Evolutionary conservation across 1,140 invertebrate genomes (phyloP).

Genomic region (Drosophila ohnishii): DNA sequence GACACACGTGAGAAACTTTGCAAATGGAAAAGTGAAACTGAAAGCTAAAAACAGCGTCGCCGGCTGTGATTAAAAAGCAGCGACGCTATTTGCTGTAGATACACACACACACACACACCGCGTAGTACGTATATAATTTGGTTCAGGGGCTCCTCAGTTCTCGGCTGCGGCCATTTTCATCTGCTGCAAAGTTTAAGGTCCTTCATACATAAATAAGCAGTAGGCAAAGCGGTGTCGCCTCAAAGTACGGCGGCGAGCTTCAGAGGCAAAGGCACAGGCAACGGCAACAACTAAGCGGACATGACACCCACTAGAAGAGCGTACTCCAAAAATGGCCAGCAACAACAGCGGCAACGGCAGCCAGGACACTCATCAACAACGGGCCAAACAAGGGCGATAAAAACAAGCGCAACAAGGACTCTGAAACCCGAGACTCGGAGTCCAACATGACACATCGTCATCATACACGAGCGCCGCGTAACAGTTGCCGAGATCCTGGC

Average conservation of each 20-base stretch:
- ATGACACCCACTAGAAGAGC: constrained; percentile 75
- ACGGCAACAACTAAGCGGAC: constrained; percentile 69
- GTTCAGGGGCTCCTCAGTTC: constrained; percentile 37
- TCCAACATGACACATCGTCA: constrained; percentile 71
- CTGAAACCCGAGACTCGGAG: constrained; percentile 61
- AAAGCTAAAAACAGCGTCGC: constrained; percentile 53
- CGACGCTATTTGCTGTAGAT: constrained; percentile 56
- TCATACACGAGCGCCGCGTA: constrained; percentile 37
- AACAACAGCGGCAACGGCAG: constrained; percentile 43
- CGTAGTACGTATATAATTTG: constrained; percentile 15
- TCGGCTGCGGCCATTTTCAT: constrained; percentile 67
- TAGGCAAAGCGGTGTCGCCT: constrained; percentile 68
- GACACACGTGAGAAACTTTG: constrained; percentile 70
- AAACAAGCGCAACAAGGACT: constrained; percentile 81
- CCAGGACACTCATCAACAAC: constrained; percentile 75
- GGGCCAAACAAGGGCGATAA: constrained; percentile 75
- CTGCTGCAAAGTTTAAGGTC: constrained; percentile 77
- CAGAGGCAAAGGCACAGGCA: constrained; percentile 2
- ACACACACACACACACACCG: constrained; percentile 14
- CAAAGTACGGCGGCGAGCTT: constrained; percentile 65
- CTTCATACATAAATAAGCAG: constrained; percentile 81
- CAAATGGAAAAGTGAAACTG: constrained; percentile 62
- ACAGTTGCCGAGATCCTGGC: constrained; percentile 57
- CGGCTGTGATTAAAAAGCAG: constrained; percentile 74
- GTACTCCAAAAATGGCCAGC: constrained; percentile 69